Percentiles rank a stretch among this genome's conserved stretches.
Evolutionary conservation across 2,888 invertebrate genomes (phyloP).

Genomic region (Campopleginae sp.): DNA sequence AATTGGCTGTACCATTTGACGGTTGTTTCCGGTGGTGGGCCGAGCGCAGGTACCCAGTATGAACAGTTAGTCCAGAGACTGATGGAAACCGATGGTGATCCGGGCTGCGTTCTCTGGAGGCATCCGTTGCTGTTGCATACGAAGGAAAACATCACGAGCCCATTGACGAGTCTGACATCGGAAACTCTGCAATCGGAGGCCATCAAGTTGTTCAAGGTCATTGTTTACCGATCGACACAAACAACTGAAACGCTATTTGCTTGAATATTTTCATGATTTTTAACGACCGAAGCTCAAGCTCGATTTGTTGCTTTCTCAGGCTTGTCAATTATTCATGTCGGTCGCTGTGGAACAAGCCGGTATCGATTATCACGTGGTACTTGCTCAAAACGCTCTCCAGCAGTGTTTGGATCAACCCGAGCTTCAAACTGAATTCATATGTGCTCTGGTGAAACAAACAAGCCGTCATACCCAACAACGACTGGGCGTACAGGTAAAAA

Average conservation of each 20-base stretch:
- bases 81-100: slow-evolving; percentile 98
- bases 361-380: slow-evolving; percentile 98
- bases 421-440: slow-evolving; percentile 96
- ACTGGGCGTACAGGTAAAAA: slow-evolving; percentile 92
- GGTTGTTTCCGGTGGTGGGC: slow-evolving; percentile 96
- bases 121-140: slow-evolving; percentile 96
- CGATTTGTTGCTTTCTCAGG: slow-evolving; percentile 86
- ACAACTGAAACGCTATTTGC: neutral
- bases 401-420: slow-evolving; percentile 95
- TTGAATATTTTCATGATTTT: neutral
- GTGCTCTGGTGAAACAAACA: slow-evolving; percentile 96
- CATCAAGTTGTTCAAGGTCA: slow-evolving; percentile 96
- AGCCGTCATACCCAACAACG: slow-evolving; percentile 93
- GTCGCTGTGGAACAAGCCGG: slow-evolving; percentile 97
- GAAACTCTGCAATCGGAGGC: slow-evolving; percentile 96
- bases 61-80: slow-evolving; percentile 98
- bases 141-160: slow-evolving; percentile 95
- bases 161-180: slow-evolving; percentile 95
- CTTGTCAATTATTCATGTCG: slow-evolving; percentile 97
- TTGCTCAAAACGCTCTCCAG: slow-evolving; percentile 98
- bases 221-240: neutral
- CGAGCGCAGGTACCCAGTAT: slow-evolving; percentile 96
- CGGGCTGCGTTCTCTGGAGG: slow-evolving; percentile 96
- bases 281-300: neutral
- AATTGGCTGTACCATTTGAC: slow-evolving; percentile 94